Conservation (phyloP, 2,888 invertebrate species). For the Ectemnius continuus region DNA sequence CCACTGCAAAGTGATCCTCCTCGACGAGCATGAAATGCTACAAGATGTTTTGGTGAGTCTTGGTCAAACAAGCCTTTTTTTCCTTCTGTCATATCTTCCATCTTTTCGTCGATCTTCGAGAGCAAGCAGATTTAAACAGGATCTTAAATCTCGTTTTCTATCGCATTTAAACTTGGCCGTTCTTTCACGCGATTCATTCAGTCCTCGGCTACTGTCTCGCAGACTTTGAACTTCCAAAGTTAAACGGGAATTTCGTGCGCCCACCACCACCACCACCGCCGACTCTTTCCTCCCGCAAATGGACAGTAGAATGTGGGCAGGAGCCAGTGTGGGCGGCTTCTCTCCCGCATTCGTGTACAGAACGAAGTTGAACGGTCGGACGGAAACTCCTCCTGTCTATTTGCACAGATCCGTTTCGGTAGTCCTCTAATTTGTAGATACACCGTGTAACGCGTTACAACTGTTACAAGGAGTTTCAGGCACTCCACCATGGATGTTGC, state of each 20-base stretch:
- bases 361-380: constrained; percentile 29
- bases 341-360: constrained; percentile 14
- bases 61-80: constrained; percentile 9
- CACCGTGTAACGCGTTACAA: too few species aligned
- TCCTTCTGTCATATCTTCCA: not conserved
- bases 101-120: not conserved
- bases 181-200: too few species aligned
- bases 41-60: constrained; percentile 91
- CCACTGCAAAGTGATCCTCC: constrained; percentile 91
- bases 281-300: constrained; percentile 36
- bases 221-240: constrained; percentile 38
- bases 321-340: constrained; percentile 42
- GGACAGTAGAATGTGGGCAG: constrained; percentile 44
- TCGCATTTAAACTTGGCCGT: not conserved
- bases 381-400: constrained; percentile 5
- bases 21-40: constrained; percentile 93
- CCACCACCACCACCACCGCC: constrained; percentile 44
- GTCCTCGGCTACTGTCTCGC: not conserved
- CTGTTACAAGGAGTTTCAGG: too few species aligned
- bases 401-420: not conserved
- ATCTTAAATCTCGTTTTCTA: not conserved
- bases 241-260: constrained; percentile 45
- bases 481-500: too few species aligned
- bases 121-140: not conserved
- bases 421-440: too few species aligned